phyloP scores from a whole-genome alignment of 1,140 invertebrate genomes.

The Bombus ignitus region DNA sequence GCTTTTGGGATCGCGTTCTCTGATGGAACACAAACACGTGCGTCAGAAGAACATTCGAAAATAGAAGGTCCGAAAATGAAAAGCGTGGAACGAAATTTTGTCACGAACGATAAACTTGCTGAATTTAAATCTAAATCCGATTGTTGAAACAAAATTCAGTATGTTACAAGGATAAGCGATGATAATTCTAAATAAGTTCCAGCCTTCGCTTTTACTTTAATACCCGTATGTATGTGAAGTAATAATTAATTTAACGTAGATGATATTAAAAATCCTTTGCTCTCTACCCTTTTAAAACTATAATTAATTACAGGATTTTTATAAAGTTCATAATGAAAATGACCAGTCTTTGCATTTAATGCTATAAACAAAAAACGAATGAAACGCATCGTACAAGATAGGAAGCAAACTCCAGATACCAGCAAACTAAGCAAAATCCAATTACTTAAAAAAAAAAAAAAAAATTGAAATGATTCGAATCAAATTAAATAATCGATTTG shows the following conservation, averaged over 20 bases:
- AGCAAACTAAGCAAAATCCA: neutral
- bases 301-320: neutral
- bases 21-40: conserved; percentile 20
- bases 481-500: too few species aligned
- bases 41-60: conserved; percentile 8
- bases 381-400: too few species aligned
- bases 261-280: neutral
- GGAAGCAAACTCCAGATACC: too few species aligned
- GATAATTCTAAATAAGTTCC: too few species aligned
- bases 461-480: neutral
- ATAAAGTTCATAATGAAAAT: neutral
- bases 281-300: neutral
- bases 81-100: neutral
- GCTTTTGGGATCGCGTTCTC: conserved; percentile 32
- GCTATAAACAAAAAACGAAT: too few species aligned
- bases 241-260: neutral
- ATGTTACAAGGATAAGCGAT: too few species aligned
- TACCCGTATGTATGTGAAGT: too few species aligned
- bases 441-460: neutral
- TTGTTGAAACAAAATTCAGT: neutral
- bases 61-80: conserved; percentile 23
- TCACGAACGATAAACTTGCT: neutral
- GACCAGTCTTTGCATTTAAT: too few species aligned
- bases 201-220: neutral
- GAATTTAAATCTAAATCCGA: neutral